Base-by-base conservation (phyloP, 1,140 invertebrate genomes). In the Orchesella cincta region DNA sequence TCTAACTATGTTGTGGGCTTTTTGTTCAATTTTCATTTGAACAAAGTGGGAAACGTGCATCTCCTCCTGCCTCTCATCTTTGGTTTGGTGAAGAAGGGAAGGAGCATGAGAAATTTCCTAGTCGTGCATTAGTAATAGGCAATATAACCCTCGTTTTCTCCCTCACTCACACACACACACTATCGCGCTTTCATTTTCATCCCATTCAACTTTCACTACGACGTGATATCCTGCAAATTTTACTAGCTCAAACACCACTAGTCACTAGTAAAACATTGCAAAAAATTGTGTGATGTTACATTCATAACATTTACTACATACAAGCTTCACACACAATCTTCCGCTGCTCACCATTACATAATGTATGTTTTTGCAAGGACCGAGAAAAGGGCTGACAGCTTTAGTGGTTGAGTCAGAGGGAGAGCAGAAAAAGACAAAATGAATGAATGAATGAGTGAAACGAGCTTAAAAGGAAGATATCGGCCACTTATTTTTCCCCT, bases 381-480 rank as follows among this genome's bases (percentile, higher is more conserved):
- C 3, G 8, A 57, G 54, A 57, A 57, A 23, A 57, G 54, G 26
- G 54, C 54, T 57, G 54, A 57, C 54, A 57, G 54, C 54, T 57
- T 57, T 18, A 23, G 5, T 23, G 23, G 39, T 12, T 20, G 26
- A 26, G 54, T 23, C 23, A 16, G 54, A 57, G 54, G 23, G 26
- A 23, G 23, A 57, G 14, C n/a, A 57, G 54, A 23, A 46, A 46
- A 31, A 46, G 36, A 73, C 34, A 39, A 73, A 73, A 73, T 73
- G 71, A 73, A 73, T 71, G 67, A 71, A 71, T 39, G 36, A 73
- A 51, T 73, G 71, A 31, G 39, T 73, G 34, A 18, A 73, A 73
- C 23, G 31, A 29, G 62, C 62, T 67, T 67, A 46, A 46, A 20
- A 20, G 8, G 8, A 46, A 46, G 8, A 46, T 46, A 46, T 46